A percentile compares a stretch with the other conserved stretches of the same genome.
These are phyloP conservation scores for Alectoris magna DNA, from an alignment of 2,797 vertebrate genomes.

Conservation along the genomic window DNA sequence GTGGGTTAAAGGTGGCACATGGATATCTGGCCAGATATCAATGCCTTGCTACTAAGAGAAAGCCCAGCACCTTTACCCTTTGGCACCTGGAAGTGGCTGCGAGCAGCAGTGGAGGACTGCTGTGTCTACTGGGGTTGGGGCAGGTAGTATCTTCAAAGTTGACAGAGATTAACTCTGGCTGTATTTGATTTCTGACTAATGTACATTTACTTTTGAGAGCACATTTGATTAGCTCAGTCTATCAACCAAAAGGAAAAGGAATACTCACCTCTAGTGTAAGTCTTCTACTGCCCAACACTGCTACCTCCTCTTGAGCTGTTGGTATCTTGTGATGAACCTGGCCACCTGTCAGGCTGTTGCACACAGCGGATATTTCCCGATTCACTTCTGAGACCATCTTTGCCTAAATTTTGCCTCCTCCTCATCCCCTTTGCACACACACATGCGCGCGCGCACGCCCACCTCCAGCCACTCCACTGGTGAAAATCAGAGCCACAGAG, in stretches of 20 bases:
- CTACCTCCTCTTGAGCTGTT: conserved; percentile 61
- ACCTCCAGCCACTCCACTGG: conserved; percentile 44
- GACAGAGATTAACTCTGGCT: conserved; percentile 35
- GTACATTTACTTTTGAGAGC: conserved; percentile 55
- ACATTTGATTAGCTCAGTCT: conserved; percentile 10
- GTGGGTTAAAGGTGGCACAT: not conserved
- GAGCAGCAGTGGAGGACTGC: not conserved
- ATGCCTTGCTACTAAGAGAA: not conserved
- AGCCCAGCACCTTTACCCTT: conserved; percentile 13
- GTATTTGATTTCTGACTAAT: conserved; percentile 52
- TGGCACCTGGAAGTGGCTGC: conserved; percentile 27
- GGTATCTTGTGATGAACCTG: not conserved
- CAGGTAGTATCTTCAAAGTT: conserved; percentile 23
- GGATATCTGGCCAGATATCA: not conserved
- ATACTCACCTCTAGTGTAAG: conserved; percentile 48
- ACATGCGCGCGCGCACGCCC: not conserved
- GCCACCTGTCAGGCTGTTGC: conserved; percentile 20
- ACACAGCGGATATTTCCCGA: conserved; percentile 22
- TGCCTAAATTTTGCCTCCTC: conserved; percentile 46
- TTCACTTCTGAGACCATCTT: not conserved
- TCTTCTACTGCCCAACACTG: conserved; percentile 63
- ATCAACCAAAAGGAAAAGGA: conserved; percentile 57
- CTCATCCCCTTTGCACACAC: not conserved
- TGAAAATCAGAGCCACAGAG: conserved; percentile 54
- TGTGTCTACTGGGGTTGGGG: not conserved